Conservation (phyloP, 2,113 vertebrate species). For the Gobiocypris rarus region DNA sequence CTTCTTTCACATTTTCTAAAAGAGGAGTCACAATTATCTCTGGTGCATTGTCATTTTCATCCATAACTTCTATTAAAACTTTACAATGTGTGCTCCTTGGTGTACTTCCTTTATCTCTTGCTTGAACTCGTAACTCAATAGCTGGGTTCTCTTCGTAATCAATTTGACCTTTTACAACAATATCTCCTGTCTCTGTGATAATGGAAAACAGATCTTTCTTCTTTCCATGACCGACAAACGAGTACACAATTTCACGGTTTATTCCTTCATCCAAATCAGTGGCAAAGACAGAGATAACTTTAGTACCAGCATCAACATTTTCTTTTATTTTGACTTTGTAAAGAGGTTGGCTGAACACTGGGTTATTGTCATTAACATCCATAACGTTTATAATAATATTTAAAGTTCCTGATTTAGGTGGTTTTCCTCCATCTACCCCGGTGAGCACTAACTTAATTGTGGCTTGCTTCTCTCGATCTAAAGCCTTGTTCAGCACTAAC, state of each 20-base stretch:
- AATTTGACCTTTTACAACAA: constrained; percentile 62
- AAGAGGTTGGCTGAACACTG: constrained; percentile 54
- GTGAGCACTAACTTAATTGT: constrained; percentile 56
- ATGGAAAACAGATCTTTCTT: background rate
- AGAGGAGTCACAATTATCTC: constrained; percentile 43
- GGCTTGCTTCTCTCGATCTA: constrained; percentile 64
- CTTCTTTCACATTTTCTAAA: constrained; percentile 37
- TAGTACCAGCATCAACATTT: constrained; percentile 53
- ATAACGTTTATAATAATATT: constrained; percentile 54
- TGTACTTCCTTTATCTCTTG: constrained; percentile 51
- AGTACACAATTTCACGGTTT: constrained; percentile 53
- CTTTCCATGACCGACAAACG: background rate
- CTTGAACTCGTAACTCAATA: constrained; percentile 55
- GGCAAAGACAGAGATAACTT: constrained; percentile 62
- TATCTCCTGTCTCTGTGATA: background rate
- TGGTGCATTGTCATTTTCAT: constrained; percentile 54
- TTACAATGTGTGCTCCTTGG: constrained; percentile 51
- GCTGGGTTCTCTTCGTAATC: constrained; percentile 68
- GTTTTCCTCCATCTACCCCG: constrained; percentile 66
- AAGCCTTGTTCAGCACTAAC: constrained; percentile 63
- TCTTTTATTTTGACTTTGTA: constrained; percentile 60
- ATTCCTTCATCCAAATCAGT: constrained; percentile 66
- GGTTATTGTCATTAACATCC: constrained; percentile 64
- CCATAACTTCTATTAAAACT: constrained; percentile 53
- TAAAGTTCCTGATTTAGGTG: constrained; percentile 50